Percentiles rank a stretch among this genome's conserved stretches.
Conservation (phyloP, 2,797 vertebrate genomes). For the Psittacula echo region DNA sequence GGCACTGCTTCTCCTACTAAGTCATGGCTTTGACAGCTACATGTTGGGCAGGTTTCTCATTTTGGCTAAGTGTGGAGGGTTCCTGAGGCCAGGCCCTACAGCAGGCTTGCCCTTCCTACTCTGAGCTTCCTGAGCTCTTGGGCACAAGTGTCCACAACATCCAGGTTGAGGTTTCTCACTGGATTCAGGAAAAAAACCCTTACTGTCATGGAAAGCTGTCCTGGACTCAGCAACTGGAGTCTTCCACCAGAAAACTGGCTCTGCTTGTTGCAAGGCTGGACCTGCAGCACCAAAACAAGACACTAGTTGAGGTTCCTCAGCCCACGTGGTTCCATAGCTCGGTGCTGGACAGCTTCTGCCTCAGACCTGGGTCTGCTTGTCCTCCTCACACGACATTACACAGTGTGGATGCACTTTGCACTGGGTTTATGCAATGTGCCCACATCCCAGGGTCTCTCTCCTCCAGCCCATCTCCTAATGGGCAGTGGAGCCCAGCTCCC, state of each 20-base stretch:
- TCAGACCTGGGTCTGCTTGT: not conserved
- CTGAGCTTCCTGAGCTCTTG: not conserved
- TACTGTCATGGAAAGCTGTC: not conserved
- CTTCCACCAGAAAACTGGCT: not conserved
- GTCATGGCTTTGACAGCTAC: not conserved
- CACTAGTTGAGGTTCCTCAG: not conserved
- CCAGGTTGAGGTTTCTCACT: not conserved
- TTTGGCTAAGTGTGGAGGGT: not conserved
- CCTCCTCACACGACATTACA: too few relatives aligned
- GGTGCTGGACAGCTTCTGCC: not conserved
- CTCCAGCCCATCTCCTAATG: not conserved
- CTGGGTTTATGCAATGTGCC: not conserved
- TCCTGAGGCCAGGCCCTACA: not conserved
- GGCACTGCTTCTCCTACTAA: not conserved
- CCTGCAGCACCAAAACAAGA: not conserved
- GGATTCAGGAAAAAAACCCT: not conserved
- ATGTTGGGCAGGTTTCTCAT: not conserved
- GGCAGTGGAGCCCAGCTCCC: not conserved
- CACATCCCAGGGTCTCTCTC: accelerated
- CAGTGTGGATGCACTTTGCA: not conserved
- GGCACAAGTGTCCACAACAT: not conserved
- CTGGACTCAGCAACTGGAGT: not conserved
- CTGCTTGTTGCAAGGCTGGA: not conserved
- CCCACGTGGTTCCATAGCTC: not conserved
- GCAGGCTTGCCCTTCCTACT: not conserved